These are phyloP conservation scores for Diarsia rubi DNA, from an alignment of 2,888 invertebrate genomes.

Conservation along the genomic window DNA sequence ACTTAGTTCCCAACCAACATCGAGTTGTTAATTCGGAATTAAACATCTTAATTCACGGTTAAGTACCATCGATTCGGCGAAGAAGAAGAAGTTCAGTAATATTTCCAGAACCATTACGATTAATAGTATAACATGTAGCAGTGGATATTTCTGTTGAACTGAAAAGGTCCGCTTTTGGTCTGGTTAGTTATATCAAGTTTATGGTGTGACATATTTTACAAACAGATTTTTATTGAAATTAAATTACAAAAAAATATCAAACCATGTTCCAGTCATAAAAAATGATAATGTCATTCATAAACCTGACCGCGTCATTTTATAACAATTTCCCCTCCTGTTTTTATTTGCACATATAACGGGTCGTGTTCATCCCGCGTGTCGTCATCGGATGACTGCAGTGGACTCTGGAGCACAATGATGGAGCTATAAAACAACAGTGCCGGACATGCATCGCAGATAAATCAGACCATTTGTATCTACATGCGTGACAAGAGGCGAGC, in stretches of 20 bases:
- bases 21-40: background rate
- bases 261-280: slow-evolving; percentile 7
- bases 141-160: background rate
- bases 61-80: background rate
- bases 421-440: slow-evolving; percentile 81
- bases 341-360: slow-evolving; percentile 54
- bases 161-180: background rate
- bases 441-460: slow-evolving; percentile 80
- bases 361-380: slow-evolving; percentile 61
- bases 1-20: background rate
- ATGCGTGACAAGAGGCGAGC: slow-evolving; percentile 75
- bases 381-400: slow-evolving; percentile 72
- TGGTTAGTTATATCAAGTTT: background rate
- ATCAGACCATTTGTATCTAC: slow-evolving; percentile 81
- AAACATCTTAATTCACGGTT: background rate
- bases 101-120: background rate
- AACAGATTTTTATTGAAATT: background rate
- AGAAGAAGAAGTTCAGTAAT: background rate
- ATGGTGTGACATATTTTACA: background rate
- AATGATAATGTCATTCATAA: slow-evolving; percentile 4
- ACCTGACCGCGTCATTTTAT: slow-evolving; percentile 17
- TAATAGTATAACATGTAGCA: background rate
- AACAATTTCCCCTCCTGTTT: slow-evolving; percentile 34
- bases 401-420: slow-evolving; percentile 76
- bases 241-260: slow-evolving; percentile 1